phyloP scores from a whole-genome alignment of 2,797 vertebrate genomes.

The Protonibea diacanthus region DNA sequence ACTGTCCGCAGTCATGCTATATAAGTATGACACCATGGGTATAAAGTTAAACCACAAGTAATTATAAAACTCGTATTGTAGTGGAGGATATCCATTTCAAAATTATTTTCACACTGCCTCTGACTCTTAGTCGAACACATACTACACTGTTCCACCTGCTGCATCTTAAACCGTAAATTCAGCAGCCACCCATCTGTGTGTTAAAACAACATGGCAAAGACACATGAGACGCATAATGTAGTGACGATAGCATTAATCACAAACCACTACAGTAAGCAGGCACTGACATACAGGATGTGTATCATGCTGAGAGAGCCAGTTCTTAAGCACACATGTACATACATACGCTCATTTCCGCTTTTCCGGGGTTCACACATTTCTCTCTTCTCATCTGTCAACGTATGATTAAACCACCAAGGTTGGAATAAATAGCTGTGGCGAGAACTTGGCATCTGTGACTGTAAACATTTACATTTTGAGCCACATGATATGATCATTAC shows the following conservation, averaged over 20 bases:
- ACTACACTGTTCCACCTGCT: slow-evolving; percentile 4
- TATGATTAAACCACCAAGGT: slow-evolving; percentile 19
- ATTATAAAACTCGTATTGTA: neutral
- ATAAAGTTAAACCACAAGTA: slow-evolving; percentile 7
- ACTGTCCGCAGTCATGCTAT: neutral
- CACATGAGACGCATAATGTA: neutral
- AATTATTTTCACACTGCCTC: neutral
- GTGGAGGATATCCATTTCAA: neutral
- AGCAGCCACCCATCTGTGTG: slow-evolving; percentile 1
- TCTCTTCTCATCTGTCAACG: slow-evolving; percentile 16
- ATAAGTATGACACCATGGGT: neutral
- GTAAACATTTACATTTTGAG: slow-evolving; percentile 43
- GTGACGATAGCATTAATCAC: slow-evolving; percentile 3
- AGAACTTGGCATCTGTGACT: slow-evolving; percentile 28
- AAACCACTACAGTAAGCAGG: neutral
- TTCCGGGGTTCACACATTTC: neutral
- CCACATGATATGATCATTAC: slow-evolving; percentile 23
- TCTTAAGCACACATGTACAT: slow-evolving; percentile 5
- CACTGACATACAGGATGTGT: slow-evolving; percentile 15
- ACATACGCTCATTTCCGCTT: slow-evolving; percentile 27
- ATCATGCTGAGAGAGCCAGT: slow-evolving; percentile 7
- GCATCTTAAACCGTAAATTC: neutral
- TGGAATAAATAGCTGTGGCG: slow-evolving; percentile 31
- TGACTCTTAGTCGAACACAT: neutral
- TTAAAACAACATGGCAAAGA: slow-evolving; percentile 21